Evolutionary conservation across 2,113 vertebrate species (phyloP), one percentile per base, ranked within the genome.

Genomic region (Xyliphius kryptos): DNA sequence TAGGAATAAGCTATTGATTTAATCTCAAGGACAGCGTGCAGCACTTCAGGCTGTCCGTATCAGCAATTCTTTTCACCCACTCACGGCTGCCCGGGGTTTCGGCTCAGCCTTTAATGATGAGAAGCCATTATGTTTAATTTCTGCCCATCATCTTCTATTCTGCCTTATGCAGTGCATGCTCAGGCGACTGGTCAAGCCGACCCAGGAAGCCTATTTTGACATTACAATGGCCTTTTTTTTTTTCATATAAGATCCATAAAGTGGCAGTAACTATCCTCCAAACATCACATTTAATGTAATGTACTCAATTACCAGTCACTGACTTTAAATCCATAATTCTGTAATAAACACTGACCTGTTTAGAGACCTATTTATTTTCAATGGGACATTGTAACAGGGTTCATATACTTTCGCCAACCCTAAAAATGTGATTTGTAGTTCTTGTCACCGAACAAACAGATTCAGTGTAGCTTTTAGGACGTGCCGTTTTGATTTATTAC

Each of bases 1-100:
- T 47, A 59, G 36, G 16, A 56, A 56, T 36, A 17, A 54, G 56
- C 56, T 17, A 47, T 47, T 59, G 44, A 59, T 59, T 59, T 59
- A 46, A 47, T 59, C 43, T 16, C 5, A 12, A 19, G 44, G 21
- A n/a, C 56, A 47, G 20, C 9, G 43, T 46, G 56, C 56, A 47
- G 16, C 41, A 59, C 56, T 47, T 32, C 5, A 59, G 21, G 36
- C 22, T 58, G 56, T 41, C 56, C 19, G 20, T 58, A 59, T 43
- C 43, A 59, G 56, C 43, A 47, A 3, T n/a, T 10, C 15, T 59
- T 59, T 47, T 11, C n/a, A 20, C 21, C 36, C 41, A 40, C 21
- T 59, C 10, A 20, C 16, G 21, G 21, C 41, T 47, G n/a, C 46
- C 21, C 26, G 21, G 9, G 56, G 20, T 38, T 47, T 12, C 20